phyloP scores from a whole-genome alignment of 2,888 invertebrate species.

The Kryphioiulus occultus region DNA sequence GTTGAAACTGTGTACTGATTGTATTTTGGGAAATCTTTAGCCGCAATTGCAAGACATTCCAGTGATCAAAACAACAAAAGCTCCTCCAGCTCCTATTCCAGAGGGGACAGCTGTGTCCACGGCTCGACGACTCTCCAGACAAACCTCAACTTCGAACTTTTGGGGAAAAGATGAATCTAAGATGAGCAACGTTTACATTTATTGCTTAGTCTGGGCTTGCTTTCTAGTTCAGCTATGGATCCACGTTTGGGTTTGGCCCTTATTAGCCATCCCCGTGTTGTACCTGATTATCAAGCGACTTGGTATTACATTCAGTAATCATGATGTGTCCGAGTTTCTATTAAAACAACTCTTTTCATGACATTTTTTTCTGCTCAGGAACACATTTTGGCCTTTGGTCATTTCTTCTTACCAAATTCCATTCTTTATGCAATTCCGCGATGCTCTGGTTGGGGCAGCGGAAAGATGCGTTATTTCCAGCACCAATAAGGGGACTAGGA shows the following conservation, averaged over 20 bases:
- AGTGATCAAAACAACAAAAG: neutral
- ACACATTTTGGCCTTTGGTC: conserved; percentile 59
- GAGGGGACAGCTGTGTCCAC: neutral
- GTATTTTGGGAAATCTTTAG: neutral
- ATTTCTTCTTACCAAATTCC: conserved; percentile 57
- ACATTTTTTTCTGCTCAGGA: neutral
- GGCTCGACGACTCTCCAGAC: neutral
- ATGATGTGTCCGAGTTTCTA: neutral
- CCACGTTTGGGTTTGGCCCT: conserved; percentile 80
- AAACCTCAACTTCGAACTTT: neutral
- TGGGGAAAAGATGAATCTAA: conserved; percentile 48
- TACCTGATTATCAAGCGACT: conserved; percentile 72
- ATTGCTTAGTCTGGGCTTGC: conserved; percentile 77
- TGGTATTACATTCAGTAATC: conserved; percentile 58
- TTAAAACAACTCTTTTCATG: neutral
- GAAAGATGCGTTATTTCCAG: conserved; percentile 69
- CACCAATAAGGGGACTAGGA: conserved; percentile 78
- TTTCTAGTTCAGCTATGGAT: conserved; percentile 85
- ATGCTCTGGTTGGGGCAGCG: conserved; percentile 72
- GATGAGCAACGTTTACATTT: conserved; percentile 61
- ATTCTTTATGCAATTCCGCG: conserved; percentile 58
- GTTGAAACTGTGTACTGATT: neutral
- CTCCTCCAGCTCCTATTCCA: neutral
- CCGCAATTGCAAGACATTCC: neutral
- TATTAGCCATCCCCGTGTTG: conserved; percentile 78